Evolutionary conservation across 2,888 invertebrate genomes (phyloP).

Genomic region (Drosophila diplacantha): DNA sequence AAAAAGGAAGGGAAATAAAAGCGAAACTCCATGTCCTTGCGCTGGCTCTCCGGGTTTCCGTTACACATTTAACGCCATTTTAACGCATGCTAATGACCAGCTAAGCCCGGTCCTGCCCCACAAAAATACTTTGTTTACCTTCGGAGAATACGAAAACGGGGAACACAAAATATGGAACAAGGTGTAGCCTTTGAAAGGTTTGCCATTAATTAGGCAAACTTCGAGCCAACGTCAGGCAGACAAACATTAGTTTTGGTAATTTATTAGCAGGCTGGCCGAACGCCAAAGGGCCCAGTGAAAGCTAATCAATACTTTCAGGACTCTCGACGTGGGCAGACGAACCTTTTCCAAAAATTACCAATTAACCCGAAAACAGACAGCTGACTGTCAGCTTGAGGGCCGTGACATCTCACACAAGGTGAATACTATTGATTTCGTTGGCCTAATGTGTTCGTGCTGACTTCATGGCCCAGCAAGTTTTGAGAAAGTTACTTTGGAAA

Average conservation of each 20-base stretch:
- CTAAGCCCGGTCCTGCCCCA: conserved; percentile 20
- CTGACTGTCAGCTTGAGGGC: conserved; percentile 15
- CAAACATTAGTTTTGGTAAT: conserved; percentile 67
- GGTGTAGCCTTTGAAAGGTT: conserved; percentile 71
- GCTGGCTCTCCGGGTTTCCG: conserved; percentile 48
- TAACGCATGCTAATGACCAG: conserved; percentile 69
- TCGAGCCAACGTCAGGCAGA: conserved; percentile 55
- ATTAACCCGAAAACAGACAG: conserved; percentile 31
- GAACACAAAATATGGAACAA: conserved; percentile 46
- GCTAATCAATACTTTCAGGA: conserved; percentile 43
- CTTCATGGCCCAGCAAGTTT: conserved; percentile 2
- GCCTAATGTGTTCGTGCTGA: conserved; percentile 11
- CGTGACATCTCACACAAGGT: conserved; percentile 6
- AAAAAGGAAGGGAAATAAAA: conserved; percentile 8
- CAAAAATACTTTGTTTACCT: conserved; percentile 29
- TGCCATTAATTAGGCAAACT: conserved; percentile 67
- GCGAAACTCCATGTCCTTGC: conserved; percentile 25
- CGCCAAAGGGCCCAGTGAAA: conserved; percentile 24
- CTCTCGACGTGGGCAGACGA: conserved; percentile 15
- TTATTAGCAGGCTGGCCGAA: conserved; percentile 54
- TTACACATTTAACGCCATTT: conserved; percentile 71
- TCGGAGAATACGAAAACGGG: conserved; percentile 12
- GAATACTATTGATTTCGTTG: conserved; percentile 15
- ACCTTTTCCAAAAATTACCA: conserved; percentile 38
- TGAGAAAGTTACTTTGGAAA: conserved; percentile 1